Conservation (phyloP, 2,113 vertebrate species). For the Corvus cornix region DNA sequence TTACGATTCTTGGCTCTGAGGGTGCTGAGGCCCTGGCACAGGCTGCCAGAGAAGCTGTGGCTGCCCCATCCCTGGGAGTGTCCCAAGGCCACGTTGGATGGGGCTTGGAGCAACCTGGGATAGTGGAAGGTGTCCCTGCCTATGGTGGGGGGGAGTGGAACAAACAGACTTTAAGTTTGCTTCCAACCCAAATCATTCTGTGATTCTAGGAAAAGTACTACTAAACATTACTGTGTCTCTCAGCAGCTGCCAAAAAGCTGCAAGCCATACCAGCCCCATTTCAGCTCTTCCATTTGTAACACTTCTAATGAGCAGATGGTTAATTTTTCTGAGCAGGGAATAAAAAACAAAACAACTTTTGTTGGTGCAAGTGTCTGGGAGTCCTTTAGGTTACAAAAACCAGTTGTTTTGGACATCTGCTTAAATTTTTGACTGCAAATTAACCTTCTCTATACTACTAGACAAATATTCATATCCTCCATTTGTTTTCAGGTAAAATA, state of each 20-base stretch:
- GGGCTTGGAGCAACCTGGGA: not conserved
- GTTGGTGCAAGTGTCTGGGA: not conserved
- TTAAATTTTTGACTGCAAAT: not conserved
- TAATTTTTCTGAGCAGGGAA: not conserved
- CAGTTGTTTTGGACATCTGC: not conserved
- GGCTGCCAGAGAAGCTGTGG: not conserved
- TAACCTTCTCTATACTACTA: not conserved
- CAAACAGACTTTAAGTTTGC: not conserved
- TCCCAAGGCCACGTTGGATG: fast-evolving
- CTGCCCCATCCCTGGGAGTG: not conserved
- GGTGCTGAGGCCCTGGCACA: not conserved
- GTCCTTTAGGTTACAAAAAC: not conserved
- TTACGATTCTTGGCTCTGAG: not conserved
- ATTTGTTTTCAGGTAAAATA: constrained; percentile 28
- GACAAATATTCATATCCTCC: constrained; percentile 4
- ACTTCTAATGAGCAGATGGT: constrained; percentile 34
- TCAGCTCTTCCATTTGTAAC: not conserved
- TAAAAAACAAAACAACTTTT: constrained; percentile 11
- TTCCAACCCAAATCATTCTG: not conserved
- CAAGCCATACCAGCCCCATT: not conserved
- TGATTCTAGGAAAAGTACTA: not conserved
- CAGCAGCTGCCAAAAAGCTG: constrained; percentile 42
- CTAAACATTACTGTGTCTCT: not conserved
- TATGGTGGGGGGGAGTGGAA: not conserved
- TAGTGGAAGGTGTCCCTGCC: not conserved